Conservation (phyloP, 2,888 invertebrate genomes). For the Venusia cambrica region DNA sequence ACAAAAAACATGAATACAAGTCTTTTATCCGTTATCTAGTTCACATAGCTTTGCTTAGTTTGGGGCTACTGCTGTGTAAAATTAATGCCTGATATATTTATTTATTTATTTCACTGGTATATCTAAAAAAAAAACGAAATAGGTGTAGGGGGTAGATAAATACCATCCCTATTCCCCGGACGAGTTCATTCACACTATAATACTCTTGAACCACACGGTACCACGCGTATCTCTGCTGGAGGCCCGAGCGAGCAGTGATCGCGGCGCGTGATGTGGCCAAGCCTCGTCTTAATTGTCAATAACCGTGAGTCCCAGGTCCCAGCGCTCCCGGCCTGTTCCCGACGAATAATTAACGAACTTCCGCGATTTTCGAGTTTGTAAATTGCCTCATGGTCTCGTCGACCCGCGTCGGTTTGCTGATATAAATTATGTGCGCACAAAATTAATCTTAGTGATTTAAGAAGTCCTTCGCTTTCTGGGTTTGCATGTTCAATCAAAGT, state of each 20-base stretch:
- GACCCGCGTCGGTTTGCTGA: constrained; percentile 70
- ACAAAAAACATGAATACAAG: too few species aligned
- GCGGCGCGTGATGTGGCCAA: constrained; percentile 61
- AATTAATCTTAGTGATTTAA: constrained; percentile 76
- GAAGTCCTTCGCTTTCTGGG: constrained; percentile 58
- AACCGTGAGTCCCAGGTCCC: constrained; percentile 73
- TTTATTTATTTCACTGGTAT: too few species aligned
- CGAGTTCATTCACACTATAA: too few species aligned
- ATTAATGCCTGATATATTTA: too few species aligned
- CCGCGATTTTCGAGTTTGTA: constrained; percentile 80
- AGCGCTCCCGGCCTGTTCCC: constrained; percentile 58
- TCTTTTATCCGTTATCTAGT: too few species aligned
- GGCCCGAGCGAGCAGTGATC: constrained; percentile 61
- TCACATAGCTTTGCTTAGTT: too few species aligned
- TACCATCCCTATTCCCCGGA: too few species aligned
- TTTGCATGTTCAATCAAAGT: constrained; percentile 23
- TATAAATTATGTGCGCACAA: constrained; percentile 76
- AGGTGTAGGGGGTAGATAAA: too few species aligned
- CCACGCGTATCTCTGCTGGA: constrained; percentile 28
- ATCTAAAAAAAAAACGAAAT: too few species aligned
- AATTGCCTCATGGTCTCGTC: constrained; percentile 78
- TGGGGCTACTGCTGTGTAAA: too few species aligned
- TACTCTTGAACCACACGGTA: too few species aligned
- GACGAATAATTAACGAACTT: constrained; percentile 80
- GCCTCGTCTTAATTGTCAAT: constrained; percentile 78